These are phyloP conservation scores for Galeruca laticollis DNA, from an alignment of 2,888 invertebrate species.

Conservation along the genomic window DNA sequence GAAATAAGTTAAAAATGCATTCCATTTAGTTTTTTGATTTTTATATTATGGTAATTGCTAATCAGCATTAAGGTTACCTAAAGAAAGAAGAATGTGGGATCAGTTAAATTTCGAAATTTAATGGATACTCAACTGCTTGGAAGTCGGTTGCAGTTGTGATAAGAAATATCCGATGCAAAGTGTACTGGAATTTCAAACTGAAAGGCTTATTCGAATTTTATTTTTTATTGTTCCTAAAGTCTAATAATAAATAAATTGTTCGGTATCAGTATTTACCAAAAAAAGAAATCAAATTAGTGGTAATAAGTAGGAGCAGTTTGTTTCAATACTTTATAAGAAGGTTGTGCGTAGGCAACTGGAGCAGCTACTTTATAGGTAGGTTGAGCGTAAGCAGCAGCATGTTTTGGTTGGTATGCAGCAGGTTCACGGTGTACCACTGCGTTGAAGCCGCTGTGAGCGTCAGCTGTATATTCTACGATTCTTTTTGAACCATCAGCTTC, in stretches of 20 bases:
- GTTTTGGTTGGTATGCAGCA: conserved; percentile 56
- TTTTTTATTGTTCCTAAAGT: conserved; percentile 7
- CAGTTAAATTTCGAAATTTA: too few species aligned
- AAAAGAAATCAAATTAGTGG: not conserved
- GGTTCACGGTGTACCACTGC: conserved; percentile 69
- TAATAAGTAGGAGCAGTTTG: conserved; percentile 52
- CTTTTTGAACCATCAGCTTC: conserved; percentile 69
- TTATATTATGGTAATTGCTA: too few species aligned
- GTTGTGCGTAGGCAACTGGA: not conserved
- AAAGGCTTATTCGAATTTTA: too few species aligned
- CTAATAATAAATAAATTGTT: conserved; percentile 16
- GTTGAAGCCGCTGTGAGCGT: conserved; percentile 68
- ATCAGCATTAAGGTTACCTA: too few species aligned
- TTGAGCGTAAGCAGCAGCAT: conserved; percentile 45
- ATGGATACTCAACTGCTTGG: too few species aligned
- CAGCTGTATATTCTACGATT: conserved; percentile 69
- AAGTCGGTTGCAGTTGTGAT: too few species aligned
- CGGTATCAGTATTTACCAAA: not conserved
- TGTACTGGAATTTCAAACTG: too few species aligned
- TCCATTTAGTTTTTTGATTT: too few species aligned
- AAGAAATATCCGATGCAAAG: too few species aligned
- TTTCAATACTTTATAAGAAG: conserved; percentile 4
- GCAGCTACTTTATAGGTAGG: too few species aligned
- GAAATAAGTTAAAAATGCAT: too few species aligned
- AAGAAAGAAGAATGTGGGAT: too few species aligned